phyloP scores from a whole-genome alignment of 1,140 invertebrate species.

The Pachyrhynchus sulphureomaculatus region DNA sequence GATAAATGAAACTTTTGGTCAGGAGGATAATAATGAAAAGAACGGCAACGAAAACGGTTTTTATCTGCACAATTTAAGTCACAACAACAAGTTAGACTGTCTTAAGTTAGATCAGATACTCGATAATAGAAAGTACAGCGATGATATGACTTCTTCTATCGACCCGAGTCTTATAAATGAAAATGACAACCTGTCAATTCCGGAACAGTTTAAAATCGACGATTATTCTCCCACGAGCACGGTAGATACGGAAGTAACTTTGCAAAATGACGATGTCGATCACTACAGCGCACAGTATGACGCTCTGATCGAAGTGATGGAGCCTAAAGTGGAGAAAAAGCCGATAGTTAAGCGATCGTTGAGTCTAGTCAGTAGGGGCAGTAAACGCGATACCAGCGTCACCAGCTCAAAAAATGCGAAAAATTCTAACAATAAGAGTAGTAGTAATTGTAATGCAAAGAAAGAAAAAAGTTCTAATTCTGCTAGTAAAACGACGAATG shows the following conservation, averaged over 20 bases:
- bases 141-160: conserved; percentile 42
- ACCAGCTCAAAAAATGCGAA: conserved; percentile 2
- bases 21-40: conserved; percentile 13
- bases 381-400: conserved; percentile 18
- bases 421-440: neutral
- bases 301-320: conserved; percentile 11
- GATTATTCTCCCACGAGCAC: conserved; percentile 38
- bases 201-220: conserved; percentile 43
- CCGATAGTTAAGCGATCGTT: conserved; percentile 24
- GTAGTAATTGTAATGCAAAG: neutral
- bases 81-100: conserved; percentile 13
- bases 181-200: conserved; percentile 49
- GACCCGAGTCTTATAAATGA: conserved; percentile 48
- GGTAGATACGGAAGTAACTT: conserved; percentile 31
- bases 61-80: conserved; percentile 26
- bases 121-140: conserved; percentile 37
- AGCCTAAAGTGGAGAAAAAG: conserved; percentile 31
- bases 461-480: neutral
- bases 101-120: conserved; percentile 12
- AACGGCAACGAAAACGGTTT: conserved; percentile 19
- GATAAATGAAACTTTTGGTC: conserved; percentile 40
- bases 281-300: conserved; percentile 26
- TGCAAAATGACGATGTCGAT: conserved; percentile 33
- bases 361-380: conserved; percentile 22
- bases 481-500: conserved; percentile 13